Base-by-base conservation (phyloP, 2,113 vertebrate species). In the Dermatemys mawii region DNA sequence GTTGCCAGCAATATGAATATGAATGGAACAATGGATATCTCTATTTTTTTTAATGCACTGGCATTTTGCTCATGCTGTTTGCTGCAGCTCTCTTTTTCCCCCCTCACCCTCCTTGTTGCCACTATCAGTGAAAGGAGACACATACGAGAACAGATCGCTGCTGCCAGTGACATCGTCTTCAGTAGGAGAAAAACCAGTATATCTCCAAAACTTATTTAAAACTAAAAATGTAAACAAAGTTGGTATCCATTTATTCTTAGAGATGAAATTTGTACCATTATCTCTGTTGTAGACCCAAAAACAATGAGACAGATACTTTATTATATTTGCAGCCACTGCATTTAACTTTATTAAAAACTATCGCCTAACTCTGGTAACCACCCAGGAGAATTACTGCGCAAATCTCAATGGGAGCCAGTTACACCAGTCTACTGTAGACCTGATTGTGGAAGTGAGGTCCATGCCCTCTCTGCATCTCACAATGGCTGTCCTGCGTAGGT, bases 301-400 rank as follows among this genome's bases (percentile, higher is more conserved):
- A 57, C 50, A 70, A 38, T 44, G 81, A 89, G 54, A 76, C 50
- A 8, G 51, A 76, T 50, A 10, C 81, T 14, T 81, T 93, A 48
- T 7, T 81, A 16, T 48, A 29, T 21, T 60, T 90, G 9, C 75
- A 88, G 48, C 85, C 16, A 7, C 41, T 92, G 27, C 19, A n/a
- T n/a, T n/a, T n/a, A 1, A 35, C 60, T 63, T 60, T 32, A 16
- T 60, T 35, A 8, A 63, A 63, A 27, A 57, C 49, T 50, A 21
- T 87, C 75, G 21, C 0, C 0, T 24, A 49, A 49, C 35, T 86
- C 4, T 75, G 4, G 60, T 29, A 86, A 29, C 26, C 82, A 1
- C 0, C 1, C 46, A 48, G 17, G 5, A 4, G 0, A 1, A n/a
- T 86, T 76, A n/a, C 13, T 87, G 63, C 46, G 44, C 38, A 11